These are phyloP conservation scores for Artibeus lituratus DNA, from an alignment of 2,797 vertebrate genomes.

Conservation along the genomic window DNA sequence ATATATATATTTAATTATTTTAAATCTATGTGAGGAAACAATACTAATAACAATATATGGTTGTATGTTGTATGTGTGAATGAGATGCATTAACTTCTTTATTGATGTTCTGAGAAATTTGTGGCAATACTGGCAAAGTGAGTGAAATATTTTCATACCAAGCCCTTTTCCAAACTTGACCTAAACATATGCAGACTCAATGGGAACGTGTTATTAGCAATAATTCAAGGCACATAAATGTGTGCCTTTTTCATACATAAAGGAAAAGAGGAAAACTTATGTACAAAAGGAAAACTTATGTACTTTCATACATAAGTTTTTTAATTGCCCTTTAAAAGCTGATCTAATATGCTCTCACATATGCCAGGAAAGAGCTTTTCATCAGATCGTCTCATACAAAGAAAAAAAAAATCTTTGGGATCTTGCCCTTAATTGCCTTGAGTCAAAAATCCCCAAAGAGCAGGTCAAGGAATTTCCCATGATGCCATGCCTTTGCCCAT, in stretches of 20 bases:
- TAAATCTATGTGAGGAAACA: conserved; percentile 41
- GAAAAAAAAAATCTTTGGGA: not conserved
- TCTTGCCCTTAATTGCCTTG: not conserved
- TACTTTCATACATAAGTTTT: too few relatives aligned
- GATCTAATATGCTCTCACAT: conserved; percentile 43
- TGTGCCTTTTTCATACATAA: conserved; percentile 33
- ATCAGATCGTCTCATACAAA: conserved; percentile 32
- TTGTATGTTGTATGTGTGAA: not conserved
- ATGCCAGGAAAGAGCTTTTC: conserved; percentile 45
- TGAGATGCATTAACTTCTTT: conserved; percentile 28
- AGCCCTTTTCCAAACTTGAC: conserved; percentile 40
- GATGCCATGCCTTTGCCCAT: not conserved
- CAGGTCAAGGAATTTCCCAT: conserved; percentile 4
- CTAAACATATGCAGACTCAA: conserved; percentile 8
- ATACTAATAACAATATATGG: conserved; percentile 54
- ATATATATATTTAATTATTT: conserved; percentile 65
- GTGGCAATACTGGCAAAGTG: not conserved
- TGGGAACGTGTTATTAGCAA: conserved; percentile 35
- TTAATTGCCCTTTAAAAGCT: conserved; percentile 52
- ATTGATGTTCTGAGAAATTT: conserved; percentile 38
- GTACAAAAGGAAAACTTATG: too few relatives aligned
- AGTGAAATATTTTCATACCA: conserved; percentile 36
- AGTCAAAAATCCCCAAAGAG: conserved; percentile 8
- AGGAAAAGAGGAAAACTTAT: too few relatives aligned
- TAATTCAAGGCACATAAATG: conserved; percentile 46